Base-by-base conservation (phyloP, 2,113 vertebrate genomes). In the Centropus bengalensis region DNA sequence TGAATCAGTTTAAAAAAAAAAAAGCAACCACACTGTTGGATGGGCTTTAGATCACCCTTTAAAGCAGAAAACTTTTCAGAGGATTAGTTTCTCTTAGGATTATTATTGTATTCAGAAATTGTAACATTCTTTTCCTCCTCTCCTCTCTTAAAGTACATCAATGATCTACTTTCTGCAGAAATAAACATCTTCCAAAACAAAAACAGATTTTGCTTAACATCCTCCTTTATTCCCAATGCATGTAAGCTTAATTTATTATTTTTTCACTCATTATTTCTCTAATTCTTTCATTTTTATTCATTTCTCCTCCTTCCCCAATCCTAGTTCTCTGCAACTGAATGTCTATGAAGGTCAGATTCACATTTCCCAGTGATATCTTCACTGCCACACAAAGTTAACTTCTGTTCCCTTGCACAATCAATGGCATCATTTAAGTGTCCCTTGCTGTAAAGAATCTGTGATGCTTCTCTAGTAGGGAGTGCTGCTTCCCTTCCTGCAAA, bases 241-340 rank as follows among this genome's bases (percentile, higher is more conserved):
- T 9, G 0, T 14, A 82, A 69, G 18, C 12, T 68, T 51, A 44
- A 64, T 64, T 67, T 38, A 56, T 44, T 68, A 52, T 40, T 32
- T 71, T 60, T 21, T 80, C 49, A 73, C 52, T 76, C 73, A 80
- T 73, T 80, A 69, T 12, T 76, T 23, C 18, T 79, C 33, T 56
- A 30, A 73, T 12, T 28, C 28, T 82, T 76, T 49, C 8, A 42
- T 38, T 89, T 79, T 64, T 71, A 6, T 24, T 64, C 16, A 4
- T 26, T 4, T 2, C 9, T 21, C 21, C 47, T 21, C 5, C 12
- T 4, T 18, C 5, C 13, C 6, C 20, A 5, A 8, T 11, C 8
- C 2, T 11, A 56, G 24, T 69, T 64, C 69, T 85, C 78, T 26
- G 71, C 18, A 93, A 73, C 1, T 64, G 9, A 84, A 84, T 26